Base-by-base conservation (phyloP, 2,888 invertebrate species). In the Danaus chrysippus region DNA sequence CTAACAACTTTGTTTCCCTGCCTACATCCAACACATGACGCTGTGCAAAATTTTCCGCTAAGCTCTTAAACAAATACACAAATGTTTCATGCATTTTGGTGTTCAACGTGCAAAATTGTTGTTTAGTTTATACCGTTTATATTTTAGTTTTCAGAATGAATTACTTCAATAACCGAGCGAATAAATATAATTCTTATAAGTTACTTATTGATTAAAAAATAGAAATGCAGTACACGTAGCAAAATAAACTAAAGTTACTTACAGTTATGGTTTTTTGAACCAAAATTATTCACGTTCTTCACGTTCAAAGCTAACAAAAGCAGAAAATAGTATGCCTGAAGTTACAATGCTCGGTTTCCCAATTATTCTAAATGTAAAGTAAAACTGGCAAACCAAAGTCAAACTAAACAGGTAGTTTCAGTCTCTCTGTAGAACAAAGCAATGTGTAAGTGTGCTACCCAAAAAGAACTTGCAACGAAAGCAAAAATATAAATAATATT, bases 21-120 rank as follows among this genome's bases (percentile, higher is more conserved):
- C 79, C 77, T 75, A 76, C 77, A 73, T 73, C 74, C 71, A 76
- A 75, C 73, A 73, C 80, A 78, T 82, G 82, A 82, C 77, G 76
- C 81, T 79, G 88, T 90, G 88, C 84, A 86, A 90, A 34, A 90
- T 88, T 76, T 83, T 76, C 60, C 72, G 78, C 77, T 78, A 79
- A 85, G 81, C 86, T 87, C 71, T 63, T 76, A 81, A 84, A 86
- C 83, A 86, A 86, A 86, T 82, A 84, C 71, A 74, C 66, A 81
- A 85, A 81, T 84, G 85, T 84, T 83, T 78, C 79, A 54, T 65
- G 49, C 49, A 49, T 49, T 49, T 17, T 10, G 17, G 11, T 17
- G 17, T 15, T 49, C 49, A 49, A 15, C 17, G 49, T 49, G 49
- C 49, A 6, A 49, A 49, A 17, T 49, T 17, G 49, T 17, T 17